Base-by-base conservation (phyloP, 2,888 invertebrate species). In the Eupithecia abbreviata region DNA sequence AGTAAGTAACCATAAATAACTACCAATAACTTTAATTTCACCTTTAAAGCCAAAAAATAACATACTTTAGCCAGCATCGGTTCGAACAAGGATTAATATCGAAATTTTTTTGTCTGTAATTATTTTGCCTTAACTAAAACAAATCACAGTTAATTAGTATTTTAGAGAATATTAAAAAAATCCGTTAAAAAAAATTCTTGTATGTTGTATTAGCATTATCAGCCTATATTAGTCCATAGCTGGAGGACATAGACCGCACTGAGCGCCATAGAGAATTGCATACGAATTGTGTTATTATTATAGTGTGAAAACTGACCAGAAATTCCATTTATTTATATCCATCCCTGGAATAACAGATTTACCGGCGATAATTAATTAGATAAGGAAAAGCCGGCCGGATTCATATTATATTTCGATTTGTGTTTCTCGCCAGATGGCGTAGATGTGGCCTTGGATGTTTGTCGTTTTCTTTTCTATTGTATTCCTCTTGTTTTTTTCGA, bases 311-410 rank as follows among this genome's bases (percentile, higher is more conserved):
- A 18, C 58, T 30, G 66, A 42, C 41, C 15, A 66, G 42, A 66
- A 42, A 66, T 66, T 66, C 15, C 42, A 15, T 42, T 42, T 15
- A 42, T 66, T 13, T 42, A 66, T 66, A 66, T 66, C 66, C 42
- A 41, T 6, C 41, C 65, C 30, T 9, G 41, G 75, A 80, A 71
- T 58, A 65, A 67, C 30, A 71, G 49, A 71, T 77, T 74, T 80
- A 75, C 78, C 74, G 73, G 71, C 71, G 71, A 79, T 88, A 85
- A 87, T 87, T 87, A 86, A 83, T 80, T 72, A 73, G 83, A 86
- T 85, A 84, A 81, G 81, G 79, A 82, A 82, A 83, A 83, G 79
- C 82, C 83, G 81, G 69, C 43, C 70, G 75, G 71, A 65, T 76
- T 77, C 73, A 77, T 78, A 62, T 58, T 79, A 80, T 78, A 71